Percentiles rank a stretch among this genome's conserved stretches.
Evolutionary conservation across 2,113 vertebrate genomes (phyloP).

Genomic region (Mobula birostris): DNA sequence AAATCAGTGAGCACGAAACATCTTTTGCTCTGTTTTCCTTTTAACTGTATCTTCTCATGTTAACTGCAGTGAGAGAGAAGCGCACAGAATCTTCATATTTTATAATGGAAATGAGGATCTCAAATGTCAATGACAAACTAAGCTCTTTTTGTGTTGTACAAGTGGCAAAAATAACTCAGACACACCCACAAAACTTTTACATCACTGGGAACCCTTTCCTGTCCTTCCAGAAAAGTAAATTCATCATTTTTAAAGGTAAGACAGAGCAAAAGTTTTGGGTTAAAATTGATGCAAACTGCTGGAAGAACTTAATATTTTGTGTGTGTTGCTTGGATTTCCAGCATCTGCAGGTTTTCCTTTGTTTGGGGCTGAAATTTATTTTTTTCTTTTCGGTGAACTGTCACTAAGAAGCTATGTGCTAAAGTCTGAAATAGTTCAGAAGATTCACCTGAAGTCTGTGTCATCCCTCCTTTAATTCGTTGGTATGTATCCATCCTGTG

Average conservation of each 20-base stretch:
- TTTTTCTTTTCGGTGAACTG: background rate
- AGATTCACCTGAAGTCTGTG: background rate
- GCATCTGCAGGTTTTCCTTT: too few species aligned
- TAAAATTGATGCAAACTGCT: background rate
- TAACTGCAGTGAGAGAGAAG: background rate
- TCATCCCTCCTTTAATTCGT: background rate
- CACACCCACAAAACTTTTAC: background rate
- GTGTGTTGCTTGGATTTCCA: too few species aligned
- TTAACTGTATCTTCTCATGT: background rate
- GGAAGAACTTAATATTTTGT: too few species aligned
- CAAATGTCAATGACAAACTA: background rate
- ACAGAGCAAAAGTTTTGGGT: background rate
- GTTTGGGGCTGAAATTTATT: too few species aligned
- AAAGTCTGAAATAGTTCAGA: background rate
- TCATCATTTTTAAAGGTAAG: background rate
- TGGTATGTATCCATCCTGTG: background rate
- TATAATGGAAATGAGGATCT: background rate
- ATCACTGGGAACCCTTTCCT: background rate
- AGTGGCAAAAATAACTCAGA: background rate
- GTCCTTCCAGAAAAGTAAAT: background rate
- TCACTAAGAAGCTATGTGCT: background rate
- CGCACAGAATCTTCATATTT: background rate
- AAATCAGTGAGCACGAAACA: background rate
- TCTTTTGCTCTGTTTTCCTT: background rate
- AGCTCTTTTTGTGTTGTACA: too few species aligned